A percentile compares a stretch with the other conserved stretches of the same genome.
phyloP scores from a whole-genome alignment of 2,113 vertebrate genomes.

The Lepisosteus oculatus region DNA sequence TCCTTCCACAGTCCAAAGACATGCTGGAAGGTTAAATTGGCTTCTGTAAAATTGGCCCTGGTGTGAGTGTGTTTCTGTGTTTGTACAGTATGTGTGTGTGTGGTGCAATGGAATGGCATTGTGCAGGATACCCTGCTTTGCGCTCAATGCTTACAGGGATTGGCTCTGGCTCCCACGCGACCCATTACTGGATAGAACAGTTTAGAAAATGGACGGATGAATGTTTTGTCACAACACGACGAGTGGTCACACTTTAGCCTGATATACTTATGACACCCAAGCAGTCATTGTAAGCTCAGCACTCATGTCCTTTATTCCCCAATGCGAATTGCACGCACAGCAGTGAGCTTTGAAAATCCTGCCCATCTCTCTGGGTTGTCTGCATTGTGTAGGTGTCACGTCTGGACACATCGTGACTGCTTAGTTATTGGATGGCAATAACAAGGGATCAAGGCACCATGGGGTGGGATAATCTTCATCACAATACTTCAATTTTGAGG shows the following conservation, averaged over 20 bases:
- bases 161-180: no score
- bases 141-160: no score
- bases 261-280: constrained; percentile 56
- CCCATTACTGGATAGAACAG: no score
- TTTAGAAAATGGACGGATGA: no score
- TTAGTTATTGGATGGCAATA: constrained; percentile 59
- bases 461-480: constrained; percentile 67
- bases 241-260: constrained; percentile 65
- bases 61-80: no score
- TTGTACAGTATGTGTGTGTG: no score
- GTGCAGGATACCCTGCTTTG: no score
- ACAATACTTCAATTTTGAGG: constrained; percentile 56
- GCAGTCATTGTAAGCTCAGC: constrained; percentile 57
- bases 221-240: constrained; percentile 26
- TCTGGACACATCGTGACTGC: constrained; percentile 58
- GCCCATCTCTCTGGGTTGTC: constrained; percentile 49
- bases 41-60: no score
- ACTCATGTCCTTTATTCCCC: constrained; percentile 61
- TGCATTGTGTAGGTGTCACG: constrained; percentile 70
- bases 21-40: no score
- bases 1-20: no score
- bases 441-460: constrained; percentile 71
- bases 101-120: no score
- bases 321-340: constrained; percentile 71
- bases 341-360: constrained; percentile 53